Base-by-base conservation (phyloP, 2,113 vertebrate genomes). In the Chrysemys picta region DNA sequence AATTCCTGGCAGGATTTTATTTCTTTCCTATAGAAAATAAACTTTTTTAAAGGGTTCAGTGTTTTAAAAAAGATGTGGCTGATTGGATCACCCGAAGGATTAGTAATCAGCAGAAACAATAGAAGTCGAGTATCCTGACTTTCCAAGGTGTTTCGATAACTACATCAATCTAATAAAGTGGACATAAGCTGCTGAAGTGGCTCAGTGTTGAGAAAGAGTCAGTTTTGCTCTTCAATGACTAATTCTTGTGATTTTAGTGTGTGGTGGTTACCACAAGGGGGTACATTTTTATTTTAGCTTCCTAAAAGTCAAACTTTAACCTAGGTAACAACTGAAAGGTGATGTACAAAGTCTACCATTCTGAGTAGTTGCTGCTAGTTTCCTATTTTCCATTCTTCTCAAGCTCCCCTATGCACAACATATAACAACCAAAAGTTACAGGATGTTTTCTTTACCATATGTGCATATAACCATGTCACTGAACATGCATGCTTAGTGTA, bases 331-430 rank as follows among this genome's bases (percentile, higher is more conserved):
- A 72, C 17, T n/a, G 65, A 72, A 72, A 38, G 35, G 17, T 72
- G 35, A 38, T 72, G 65, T 72, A 9, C n/a, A 72, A 38, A 72
- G 1, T 57, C 54, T 12, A 0, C 38, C 8, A 2, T 3, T 57
- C 42, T 25, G 31, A 5, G 10, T 42, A 10, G 14, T 22, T 69
- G 1, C 0, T 22, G 65, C 16, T 72, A 35, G 29, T 1, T 25
- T 29, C 0, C 8, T 76, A 24, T n/a, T 82, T 8, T 4, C 11
- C 47, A 21, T 65, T 59, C 82, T 8, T 11, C 52, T 65, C 52
- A 42, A 49, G 0, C 13, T 6, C 0, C 8, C 4, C 0, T 45
- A 0, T 5, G 50, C 27, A 24, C 65, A 72, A 38, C 11, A 2
- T 72, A 38, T 72, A 38, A 38, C 35, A 72, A 21, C 19, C 65